Conservation (phyloP, 2,888 invertebrate species). For the Acronicta psi region DNA sequence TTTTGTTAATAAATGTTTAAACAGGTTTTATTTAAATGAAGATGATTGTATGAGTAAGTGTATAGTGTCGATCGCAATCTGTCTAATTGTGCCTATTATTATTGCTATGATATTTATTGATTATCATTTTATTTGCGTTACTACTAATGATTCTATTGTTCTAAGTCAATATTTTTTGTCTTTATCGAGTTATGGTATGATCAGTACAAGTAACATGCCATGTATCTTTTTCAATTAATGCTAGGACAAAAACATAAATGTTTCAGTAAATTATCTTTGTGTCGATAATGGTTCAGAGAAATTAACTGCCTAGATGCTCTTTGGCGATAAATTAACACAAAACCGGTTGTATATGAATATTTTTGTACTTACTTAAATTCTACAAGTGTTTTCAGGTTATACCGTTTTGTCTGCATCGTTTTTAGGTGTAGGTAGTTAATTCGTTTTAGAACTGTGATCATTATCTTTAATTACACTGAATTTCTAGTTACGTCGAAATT, state of each 20-base stretch:
- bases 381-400: not conserved
- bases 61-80: constrained; percentile 18
- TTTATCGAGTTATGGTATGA: constrained; percentile 7
- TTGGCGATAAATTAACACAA: not conserved
- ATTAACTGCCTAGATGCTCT: not conserved
- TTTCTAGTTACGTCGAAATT: not conserved
- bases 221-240: constrained; percentile 1
- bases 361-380: constrained; percentile 5
- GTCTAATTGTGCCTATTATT: constrained; percentile 21
- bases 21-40: constrained; percentile 23
- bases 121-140: constrained; percentile 27
- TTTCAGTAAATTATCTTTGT: not conserved
- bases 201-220: constrained; percentile 8
- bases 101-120: constrained; percentile 37
- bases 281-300: not conserved
- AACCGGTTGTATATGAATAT: not conserved
- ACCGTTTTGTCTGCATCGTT: not conserved
- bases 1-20: constrained; percentile 26
- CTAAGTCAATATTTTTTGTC: constrained; percentile 19
- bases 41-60: constrained; percentile 13
- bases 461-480: constrained; percentile 13
- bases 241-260: constrained; percentile 2
- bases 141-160: constrained; percentile 41
- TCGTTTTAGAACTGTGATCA: constrained; percentile 3
- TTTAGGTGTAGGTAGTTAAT: not conserved